phyloP scores from a whole-genome alignment of 1,140 invertebrate species.

The Drepana arcuata region DNA sequence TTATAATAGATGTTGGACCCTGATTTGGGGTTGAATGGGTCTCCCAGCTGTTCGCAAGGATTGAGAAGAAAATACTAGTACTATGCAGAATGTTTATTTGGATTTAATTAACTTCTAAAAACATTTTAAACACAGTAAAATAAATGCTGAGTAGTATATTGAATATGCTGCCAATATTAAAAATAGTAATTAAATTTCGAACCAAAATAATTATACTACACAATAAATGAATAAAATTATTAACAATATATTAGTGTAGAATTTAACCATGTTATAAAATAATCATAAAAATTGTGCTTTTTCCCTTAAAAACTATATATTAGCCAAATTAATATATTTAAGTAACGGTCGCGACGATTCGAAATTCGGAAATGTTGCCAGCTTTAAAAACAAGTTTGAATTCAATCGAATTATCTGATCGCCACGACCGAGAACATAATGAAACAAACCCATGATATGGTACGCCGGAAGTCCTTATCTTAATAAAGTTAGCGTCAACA shows the following conservation, averaged over 20 bases:
- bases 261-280: constrained; percentile 54
- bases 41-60: no score
- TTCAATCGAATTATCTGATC: constrained; percentile 17
- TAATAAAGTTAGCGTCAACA: constrained; percentile 65
- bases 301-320: constrained; percentile 62
- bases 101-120: constrained; percentile 62
- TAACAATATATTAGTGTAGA: constrained; percentile 67
- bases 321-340: constrained; percentile 57
- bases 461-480: constrained; percentile 62
- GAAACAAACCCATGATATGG: constrained; percentile 55
- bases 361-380: constrained; percentile 43
- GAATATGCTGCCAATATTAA: constrained; percentile 45
- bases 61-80: constrained; percentile 21
- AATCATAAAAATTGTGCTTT: constrained; percentile 65
- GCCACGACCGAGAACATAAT: constrained; percentile 17
- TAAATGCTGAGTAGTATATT: constrained; percentile 59
- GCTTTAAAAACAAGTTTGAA: constrained; percentile 25
- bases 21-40: no score
- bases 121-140: constrained; percentile 68
- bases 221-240: constrained; percentile 67
- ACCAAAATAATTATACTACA: constrained; percentile 40
- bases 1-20: no score
- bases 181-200: constrained; percentile 31
- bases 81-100: constrained; percentile 71
- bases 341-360: constrained; percentile 24